Base-by-base conservation (phyloP, 2,797 vertebrate genomes). In the Pygocentrus nattereri region DNA sequence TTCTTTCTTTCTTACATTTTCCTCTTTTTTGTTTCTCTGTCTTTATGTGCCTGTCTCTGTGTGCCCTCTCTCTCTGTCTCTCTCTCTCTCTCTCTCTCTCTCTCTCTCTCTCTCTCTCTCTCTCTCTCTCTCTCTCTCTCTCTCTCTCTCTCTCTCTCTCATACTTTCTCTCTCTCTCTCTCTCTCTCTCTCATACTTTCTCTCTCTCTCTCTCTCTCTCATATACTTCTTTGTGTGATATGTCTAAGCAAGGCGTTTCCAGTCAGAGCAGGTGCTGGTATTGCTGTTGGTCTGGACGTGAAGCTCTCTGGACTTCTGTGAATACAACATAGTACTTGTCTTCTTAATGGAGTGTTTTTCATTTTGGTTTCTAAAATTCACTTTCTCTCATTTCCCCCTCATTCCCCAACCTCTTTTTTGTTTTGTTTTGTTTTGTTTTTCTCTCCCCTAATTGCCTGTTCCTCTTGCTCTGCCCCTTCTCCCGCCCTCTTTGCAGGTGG, bases 401-500 rank as follows among this genome's bases (percentile, higher is more conserved):
- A 68, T 27, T 54, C 30, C 56, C 23, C 54, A 52, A 19, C 19
- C 19, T 15, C 15, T 61, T 61, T 30, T n/a, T n/a, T n/a, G n/a
- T n/a, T n/a, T 31, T 31, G 16, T 0, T 16, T 23, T 27, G 27
- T 16, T 16, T 6, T 30, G 12, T 21, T n/a, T 65, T 34, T 18
- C 27, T 19, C 15, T 62, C 59, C 27, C 10, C 62, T 21, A 8
- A 21, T 21, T 41, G 38, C 62, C 68, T 65, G 4, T 70, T 68
- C 50, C 68, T 74, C 80, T 27, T 38, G 44, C 49, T 52, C 70
- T 25, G 21, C 18, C 62, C 25, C 27, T 62, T 59, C 30, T 72
- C 58, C 58, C 44, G 41, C 58, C 74, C 21, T 65, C 12, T 84
- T 41, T 82, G 21, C 88, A 98, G 98, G 95, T 97, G 85, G 97